Percentiles rank a stretch among this genome's conserved stretches.
Evolutionary conservation across 64 coral and sea anemone species (phyloP).

Genomic region (Catalaphyllia jardinei): DNA sequence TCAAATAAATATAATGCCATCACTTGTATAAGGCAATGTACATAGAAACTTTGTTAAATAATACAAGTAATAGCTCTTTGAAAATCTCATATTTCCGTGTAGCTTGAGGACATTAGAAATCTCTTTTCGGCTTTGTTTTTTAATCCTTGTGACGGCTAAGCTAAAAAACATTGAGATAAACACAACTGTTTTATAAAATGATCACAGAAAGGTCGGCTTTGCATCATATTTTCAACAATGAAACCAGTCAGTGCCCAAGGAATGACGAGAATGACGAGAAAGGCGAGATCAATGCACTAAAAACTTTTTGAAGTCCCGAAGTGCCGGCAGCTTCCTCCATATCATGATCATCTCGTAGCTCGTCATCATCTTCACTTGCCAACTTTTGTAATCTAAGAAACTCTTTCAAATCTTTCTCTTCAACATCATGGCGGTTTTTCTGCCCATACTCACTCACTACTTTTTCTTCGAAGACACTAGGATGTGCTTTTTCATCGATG

Average conservation of each 20-base stretch:
- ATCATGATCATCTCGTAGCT: background rate
- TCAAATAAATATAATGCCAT: too few relatives aligned
- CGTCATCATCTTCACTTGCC: conserved; percentile 43
- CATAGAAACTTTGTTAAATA: too few relatives aligned
- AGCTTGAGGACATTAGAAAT: too few relatives aligned
- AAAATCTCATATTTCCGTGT: too few relatives aligned
- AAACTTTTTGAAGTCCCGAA: background rate
- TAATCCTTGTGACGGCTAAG: too few relatives aligned
- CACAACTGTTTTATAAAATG: too few relatives aligned
- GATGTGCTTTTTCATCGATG: background rate
- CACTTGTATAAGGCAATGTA: too few relatives aligned
- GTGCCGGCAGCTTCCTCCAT: background rate
- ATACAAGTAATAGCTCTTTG: too few relatives aligned
- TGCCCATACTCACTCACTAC: conserved; percentile 60
- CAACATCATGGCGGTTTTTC: conserved; percentile 58
- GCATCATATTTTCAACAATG: too few relatives aligned
- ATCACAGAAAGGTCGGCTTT: too few relatives aligned
- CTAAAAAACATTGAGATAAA: too few relatives aligned
- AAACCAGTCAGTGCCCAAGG: conserved; percentile 5
- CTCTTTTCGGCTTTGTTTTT: too few relatives aligned
- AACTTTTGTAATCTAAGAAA: conserved; percentile 55
- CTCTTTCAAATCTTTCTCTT: conserved; percentile 51
- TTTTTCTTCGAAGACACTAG: background rate
- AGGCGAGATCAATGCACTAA: conserved; percentile 11
- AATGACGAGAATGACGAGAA: background rate